Evolutionary conservation across 1,140 invertebrate species (phyloP), one percentile per base, ranked within the genome.

Genomic region (Apis cerana): DNA sequence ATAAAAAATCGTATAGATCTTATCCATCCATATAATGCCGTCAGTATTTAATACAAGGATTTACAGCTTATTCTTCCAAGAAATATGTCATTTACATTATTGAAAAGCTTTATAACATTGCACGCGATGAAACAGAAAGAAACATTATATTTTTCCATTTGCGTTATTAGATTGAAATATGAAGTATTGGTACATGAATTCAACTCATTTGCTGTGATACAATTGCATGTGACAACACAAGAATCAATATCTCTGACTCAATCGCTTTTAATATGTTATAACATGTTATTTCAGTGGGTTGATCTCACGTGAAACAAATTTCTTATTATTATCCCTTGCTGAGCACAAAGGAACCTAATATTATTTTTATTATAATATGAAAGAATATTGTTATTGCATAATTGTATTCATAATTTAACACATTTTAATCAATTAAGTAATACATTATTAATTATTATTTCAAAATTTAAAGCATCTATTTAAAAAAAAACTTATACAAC

Each of bases 1-100:
- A 69, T 79, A 50, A 77, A 81, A 76, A 59, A 33, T 82, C 59
- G 27, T 65, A 76, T 85, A 43, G 62, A 58, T 71, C 69, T 61
- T 86, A 69, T 80, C 84, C 81, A 86, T 86, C 81, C 75, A 84
- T 48, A 13, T 56, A 84, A 88, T 86, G 79, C 85, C 87, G 87
- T 88, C 82, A 80, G 71, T 85, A 77, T 85, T 85, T 77, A 69
- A 58, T 74, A 68, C 43, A 62, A 82, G 27, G 27, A 61, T 61
- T 75, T 65, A 50, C 65, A 68, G 72, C 79, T 75, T 84, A 62
- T 75, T 83, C 54, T 87, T 81, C 75, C 82, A 81, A 76, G 19
- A 27, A 74, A 62, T 69, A 23, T 76, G 56, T 76, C 48, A 80
- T 59, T 75, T 48, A 56, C 59, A 69, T 72, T 80, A 43, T 84